Conservation (phyloP, 1,140 invertebrate genomes). For the Onthophagus taurus region DNA sequence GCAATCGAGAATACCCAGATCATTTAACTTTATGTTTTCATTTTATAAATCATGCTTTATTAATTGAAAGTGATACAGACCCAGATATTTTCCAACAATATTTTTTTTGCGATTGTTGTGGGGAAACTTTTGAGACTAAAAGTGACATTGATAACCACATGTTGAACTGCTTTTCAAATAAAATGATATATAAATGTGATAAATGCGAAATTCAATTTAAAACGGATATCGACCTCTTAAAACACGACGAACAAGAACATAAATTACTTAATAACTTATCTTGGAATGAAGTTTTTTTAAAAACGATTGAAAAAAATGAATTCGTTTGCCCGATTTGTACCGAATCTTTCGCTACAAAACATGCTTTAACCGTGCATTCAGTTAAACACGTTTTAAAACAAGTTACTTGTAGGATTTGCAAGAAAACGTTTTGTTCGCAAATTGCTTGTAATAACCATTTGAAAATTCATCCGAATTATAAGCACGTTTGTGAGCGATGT, state of each 20-base stretch:
- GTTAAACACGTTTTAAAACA: conserved; percentile 13
- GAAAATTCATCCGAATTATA: conserved; percentile 9
- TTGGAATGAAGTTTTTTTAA: neutral
- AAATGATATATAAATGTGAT: neutral
- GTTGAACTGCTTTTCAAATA: neutral
- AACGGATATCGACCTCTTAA: conserved; percentile 4
- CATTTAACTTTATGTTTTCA: conserved; percentile 8
- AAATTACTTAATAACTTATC: neutral
- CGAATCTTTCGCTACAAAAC: conserved; percentile 7
- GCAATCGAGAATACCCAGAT: conserved; percentile 7
- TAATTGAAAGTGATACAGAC: conserved; percentile 2
- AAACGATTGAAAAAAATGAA: neutral
- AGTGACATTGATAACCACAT: conserved; percentile 9
- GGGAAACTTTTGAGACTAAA: conserved; percentile 8
- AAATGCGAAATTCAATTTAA: conserved; percentile 5
- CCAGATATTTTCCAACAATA: conserved; percentile 10
- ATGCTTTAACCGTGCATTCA: conserved; percentile 5
- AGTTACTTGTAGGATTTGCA: conserved; percentile 11
- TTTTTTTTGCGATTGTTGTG: conserved; percentile 13
- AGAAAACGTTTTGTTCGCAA: conserved; percentile 13
- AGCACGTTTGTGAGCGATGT: conserved; percentile 11
- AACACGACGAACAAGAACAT: conserved; percentile 12
- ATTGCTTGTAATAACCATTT: conserved; percentile 9
- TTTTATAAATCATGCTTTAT: conserved; percentile 12
- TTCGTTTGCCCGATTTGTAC: conserved; percentile 11